A percentile compares a stretch with the other conserved stretches of the same genome.
These are phyloP conservation scores for Micrastur ruficollis DNA, from an alignment of 2,797 vertebrate species.

Conservation along the genomic window DNA sequence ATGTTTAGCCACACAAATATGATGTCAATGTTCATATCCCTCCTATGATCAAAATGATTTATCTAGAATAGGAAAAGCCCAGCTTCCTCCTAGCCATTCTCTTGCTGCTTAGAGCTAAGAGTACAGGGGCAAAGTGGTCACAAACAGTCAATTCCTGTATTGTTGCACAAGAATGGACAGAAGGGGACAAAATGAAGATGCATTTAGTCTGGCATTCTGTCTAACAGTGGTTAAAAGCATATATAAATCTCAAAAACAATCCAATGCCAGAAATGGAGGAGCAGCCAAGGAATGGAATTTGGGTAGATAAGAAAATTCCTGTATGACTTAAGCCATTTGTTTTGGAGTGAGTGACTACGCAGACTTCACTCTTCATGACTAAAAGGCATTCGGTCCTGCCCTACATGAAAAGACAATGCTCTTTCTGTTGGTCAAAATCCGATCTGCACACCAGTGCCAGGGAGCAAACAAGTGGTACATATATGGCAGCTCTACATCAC, in stretches of 20 bases:
- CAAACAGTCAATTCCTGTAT: background rate
- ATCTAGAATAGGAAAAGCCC: background rate
- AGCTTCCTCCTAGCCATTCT: background rate
- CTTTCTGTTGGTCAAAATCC: background rate
- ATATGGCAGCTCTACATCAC: background rate
- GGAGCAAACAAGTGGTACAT: background rate
- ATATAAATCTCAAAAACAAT: constrained; percentile 5
- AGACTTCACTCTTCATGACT: background rate
- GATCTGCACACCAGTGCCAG: background rate
- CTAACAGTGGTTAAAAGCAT: constrained; percentile 7
- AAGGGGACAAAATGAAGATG: background rate
- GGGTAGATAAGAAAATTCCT: constrained; percentile 40
- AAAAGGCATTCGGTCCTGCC: background rate
- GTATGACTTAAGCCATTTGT: background rate
- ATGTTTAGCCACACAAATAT: background rate
- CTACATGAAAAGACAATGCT: background rate
- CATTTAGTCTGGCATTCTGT: background rate
- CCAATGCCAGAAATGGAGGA: background rate
- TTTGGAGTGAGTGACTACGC: background rate
- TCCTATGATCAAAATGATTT: background rate
- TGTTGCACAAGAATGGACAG: background rate
- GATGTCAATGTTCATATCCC: background rate
- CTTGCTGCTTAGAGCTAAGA: background rate
- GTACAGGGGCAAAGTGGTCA: background rate
- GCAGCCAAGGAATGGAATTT: constrained; percentile 39